Percentiles rank a stretch among this genome's conserved stretches.
These are phyloP conservation scores for Agapostemon virescens DNA, from an alignment of 2,888 invertebrate species.

Conservation along the genomic window DNA sequence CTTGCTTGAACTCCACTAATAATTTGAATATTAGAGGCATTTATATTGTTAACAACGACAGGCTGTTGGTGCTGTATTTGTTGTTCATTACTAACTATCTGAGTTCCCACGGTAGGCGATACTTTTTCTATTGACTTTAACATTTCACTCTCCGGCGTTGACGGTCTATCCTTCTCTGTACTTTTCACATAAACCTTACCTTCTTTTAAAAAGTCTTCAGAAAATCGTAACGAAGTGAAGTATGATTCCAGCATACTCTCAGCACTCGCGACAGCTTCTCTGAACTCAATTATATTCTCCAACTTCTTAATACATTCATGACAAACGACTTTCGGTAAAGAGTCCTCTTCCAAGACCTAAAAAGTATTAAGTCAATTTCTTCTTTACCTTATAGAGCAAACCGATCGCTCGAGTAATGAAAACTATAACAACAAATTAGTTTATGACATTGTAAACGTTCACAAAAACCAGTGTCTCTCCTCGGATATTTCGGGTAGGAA, in stretches of 20 bases:
- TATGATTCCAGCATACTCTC: constrained; percentile 86
- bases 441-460: constrained; percentile 11
- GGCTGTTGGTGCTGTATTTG: constrained; percentile 74
- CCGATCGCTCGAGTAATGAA: background rate
- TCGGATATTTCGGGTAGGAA: background rate
- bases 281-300: constrained; percentile 84
- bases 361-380: constrained; percentile 53
- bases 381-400: background rate
- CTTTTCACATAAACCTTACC: constrained; percentile 82
- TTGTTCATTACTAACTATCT: constrained; percentile 65
- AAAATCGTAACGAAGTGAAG: constrained; percentile 83
- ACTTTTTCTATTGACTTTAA: constrained; percentile 71
- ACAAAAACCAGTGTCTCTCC: background rate
- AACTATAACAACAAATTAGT: background rate
- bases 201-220: constrained; percentile 84
- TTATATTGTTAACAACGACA: constrained; percentile 77
- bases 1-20: constrained; percentile 79
- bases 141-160: constrained; percentile 72
- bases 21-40: constrained; percentile 80
- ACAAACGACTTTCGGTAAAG: constrained; percentile 86
- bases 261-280: constrained; percentile 85
- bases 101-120: constrained; percentile 53
- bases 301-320: constrained; percentile 84
- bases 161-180: constrained; percentile 73
- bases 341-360: constrained; percentile 86